A percentile compares a stretch with the other conserved stretches of the same genome.
These are phyloP conservation scores for Chaetorhynchus papuensis DNA, from an alignment of 2,113 vertebrate genomes.

Conservation along the genomic window DNA sequence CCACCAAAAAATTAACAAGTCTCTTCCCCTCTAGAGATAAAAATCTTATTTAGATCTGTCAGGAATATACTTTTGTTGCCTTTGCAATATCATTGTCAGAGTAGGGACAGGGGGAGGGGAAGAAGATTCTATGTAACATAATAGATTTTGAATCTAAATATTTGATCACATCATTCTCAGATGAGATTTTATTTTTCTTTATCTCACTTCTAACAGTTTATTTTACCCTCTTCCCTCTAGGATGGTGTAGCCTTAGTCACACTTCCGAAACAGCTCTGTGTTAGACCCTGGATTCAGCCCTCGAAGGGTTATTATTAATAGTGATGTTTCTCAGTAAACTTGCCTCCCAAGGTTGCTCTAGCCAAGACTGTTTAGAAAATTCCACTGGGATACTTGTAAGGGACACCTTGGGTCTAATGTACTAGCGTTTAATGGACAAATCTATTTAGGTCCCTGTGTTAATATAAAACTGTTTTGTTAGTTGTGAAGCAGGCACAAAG, in stretches of 20 bases:
- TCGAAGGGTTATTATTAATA: slow-evolving; percentile 40
- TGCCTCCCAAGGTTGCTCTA: slow-evolving; percentile 44
- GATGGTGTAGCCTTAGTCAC: background rate
- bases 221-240: background rate
- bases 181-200: background rate
- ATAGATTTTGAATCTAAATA: background rate
- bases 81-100: background rate
- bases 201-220: background rate
- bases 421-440: slow-evolving; percentile 66
- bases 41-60: slow-evolving; percentile 29
- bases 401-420: slow-evolving; percentile 65
- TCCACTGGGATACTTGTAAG: slow-evolving; percentile 58
- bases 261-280: background rate
- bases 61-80: background rate
- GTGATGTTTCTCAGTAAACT: slow-evolving; percentile 30
- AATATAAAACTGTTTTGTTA: slow-evolving; percentile 65
- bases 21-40: slow-evolving; percentile 23
- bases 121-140: background rate
- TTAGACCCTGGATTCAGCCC: background rate
- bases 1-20: slow-evolving; percentile 44
- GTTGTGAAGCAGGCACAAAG: slow-evolving; percentile 59
- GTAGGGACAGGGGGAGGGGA: rapidly evolving
- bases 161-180: background rate
- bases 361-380: slow-evolving; percentile 55
- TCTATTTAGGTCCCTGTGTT: slow-evolving; percentile 56